Percentiles rank a stretch among this genome's conserved stretches.
These are phyloP conservation scores for Medauroidea extradentata DNA, from an alignment of 1,140 invertebrate species.

Conservation along the genomic window DNA sequence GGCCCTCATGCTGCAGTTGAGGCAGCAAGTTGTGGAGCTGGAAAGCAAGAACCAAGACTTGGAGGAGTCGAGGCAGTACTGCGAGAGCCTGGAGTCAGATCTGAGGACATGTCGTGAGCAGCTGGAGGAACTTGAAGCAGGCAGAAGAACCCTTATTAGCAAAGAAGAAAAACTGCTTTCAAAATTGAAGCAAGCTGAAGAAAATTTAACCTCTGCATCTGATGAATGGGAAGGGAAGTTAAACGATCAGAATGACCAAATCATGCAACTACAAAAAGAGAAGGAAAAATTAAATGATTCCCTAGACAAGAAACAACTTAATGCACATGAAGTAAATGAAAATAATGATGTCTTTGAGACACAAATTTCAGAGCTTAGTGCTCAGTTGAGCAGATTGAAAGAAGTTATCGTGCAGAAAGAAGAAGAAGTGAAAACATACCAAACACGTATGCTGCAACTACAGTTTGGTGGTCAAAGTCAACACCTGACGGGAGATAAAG, in stretches of 20 bases:
- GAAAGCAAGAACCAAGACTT: neutral
- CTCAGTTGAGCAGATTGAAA: constrained; percentile 46
- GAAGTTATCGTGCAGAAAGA: constrained; percentile 46
- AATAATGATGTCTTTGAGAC: constrained; percentile 54
- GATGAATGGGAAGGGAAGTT: constrained; percentile 40
- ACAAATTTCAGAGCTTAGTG: constrained; percentile 54
- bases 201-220: neutral
- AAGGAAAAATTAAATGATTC: constrained; percentile 12
- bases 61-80: neutral
- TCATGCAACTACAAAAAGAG: constrained; percentile 17
- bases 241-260: constrained; percentile 15
- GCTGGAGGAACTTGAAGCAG: constrained; percentile 19
- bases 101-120: constrained; percentile 25
- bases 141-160: neutral
- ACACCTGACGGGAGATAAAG: neutral
- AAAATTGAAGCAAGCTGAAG: neutral
- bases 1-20: neutral
- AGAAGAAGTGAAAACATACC: constrained; percentile 31
- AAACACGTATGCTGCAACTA: constrained; percentile 6
- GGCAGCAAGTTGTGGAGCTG: neutral
- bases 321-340: constrained; percentile 47
- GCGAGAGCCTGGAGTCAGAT: constrained; percentile 14
- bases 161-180: neutral
- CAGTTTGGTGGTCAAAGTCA: neutral
- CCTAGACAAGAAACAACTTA: constrained; percentile 37